These are phyloP conservation scores for Embidobia sp. DNA, from an alignment of 2,888 invertebrate species.

Conservation along the genomic window DNA sequence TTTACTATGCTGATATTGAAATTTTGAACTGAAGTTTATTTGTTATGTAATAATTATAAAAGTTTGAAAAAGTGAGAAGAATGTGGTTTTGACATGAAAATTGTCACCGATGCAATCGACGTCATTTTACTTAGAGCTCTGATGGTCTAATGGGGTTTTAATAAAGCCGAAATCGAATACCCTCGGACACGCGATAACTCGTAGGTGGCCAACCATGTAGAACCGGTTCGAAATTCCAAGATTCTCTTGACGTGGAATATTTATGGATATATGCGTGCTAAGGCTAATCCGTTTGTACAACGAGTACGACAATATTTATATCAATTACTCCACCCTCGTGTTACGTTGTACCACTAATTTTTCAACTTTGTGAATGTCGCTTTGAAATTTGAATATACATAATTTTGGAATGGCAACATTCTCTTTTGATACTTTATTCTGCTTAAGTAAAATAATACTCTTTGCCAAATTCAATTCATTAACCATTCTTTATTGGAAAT, in stretches of 20 bases:
- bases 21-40: too few species aligned
- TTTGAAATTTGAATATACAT: slow-evolving; percentile 43
- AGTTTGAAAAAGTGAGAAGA: too few species aligned
- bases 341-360: slow-evolving; percentile 30
- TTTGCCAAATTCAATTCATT: too few species aligned
- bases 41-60: too few species aligned
- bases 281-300: slow-evolving; percentile 56
- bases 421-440: too few species aligned
- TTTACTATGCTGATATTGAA: too few species aligned
- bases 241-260: slow-evolving; percentile 54
- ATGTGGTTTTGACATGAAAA: too few species aligned
- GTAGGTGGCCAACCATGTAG: slow-evolving; percentile 57
- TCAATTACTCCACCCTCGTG: slow-evolving; percentile 40
- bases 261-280: slow-evolving; percentile 51
- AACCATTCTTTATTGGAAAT: too few species aligned
- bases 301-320: slow-evolving; percentile 55
- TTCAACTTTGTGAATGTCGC: slow-evolving; percentile 13
- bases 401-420: neutral
- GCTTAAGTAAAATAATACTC: too few species aligned
- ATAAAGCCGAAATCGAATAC: slow-evolving; percentile 66
- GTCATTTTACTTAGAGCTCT: slow-evolving; percentile 33
- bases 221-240: slow-evolving; percentile 64
- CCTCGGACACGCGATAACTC: slow-evolving; percentile 59
- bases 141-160: slow-evolving; percentile 59
- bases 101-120: slow-evolving; percentile 36